phyloP scores from a whole-genome alignment of 2,113 vertebrate genomes.

The Parotia lawesii region DNA sequence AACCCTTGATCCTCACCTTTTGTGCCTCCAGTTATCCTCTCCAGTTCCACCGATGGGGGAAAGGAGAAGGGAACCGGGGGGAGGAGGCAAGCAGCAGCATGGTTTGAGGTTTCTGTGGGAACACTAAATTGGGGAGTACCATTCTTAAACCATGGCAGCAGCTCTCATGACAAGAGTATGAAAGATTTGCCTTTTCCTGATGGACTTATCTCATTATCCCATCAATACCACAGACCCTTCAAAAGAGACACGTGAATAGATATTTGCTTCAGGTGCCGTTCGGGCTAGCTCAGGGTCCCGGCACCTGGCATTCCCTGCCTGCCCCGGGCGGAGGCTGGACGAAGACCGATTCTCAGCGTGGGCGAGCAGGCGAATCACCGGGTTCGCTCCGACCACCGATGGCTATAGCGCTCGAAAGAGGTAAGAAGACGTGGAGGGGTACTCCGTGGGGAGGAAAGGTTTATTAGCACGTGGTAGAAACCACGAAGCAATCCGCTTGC shows the following conservation, averaged over 20 bases:
- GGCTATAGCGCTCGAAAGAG: too few species aligned
- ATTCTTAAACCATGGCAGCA: background rate
- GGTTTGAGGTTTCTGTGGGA: background rate
- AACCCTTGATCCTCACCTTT: background rate
- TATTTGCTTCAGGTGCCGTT: background rate
- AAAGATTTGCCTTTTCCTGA: background rate
- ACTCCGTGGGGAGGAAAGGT: too few species aligned
- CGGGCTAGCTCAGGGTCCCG: too few species aligned
- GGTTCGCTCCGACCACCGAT: too few species aligned
- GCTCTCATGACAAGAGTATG: background rate
- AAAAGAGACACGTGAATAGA: background rate
- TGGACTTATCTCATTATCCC: background rate
- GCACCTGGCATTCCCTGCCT: too few species aligned
- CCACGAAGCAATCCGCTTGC: too few species aligned
- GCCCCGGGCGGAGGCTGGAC: too few species aligned
- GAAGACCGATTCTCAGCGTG: too few species aligned
- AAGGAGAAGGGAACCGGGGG: fast-evolving
- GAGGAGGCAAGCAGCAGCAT: fast-evolving
- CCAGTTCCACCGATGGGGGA: background rate
- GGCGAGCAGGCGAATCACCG: too few species aligned
- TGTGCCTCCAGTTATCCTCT: background rate
- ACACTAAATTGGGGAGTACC: background rate
- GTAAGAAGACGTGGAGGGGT: too few species aligned
- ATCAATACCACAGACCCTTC: background rate
- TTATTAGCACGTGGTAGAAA: too few species aligned